Evolutionary conservation across 2,113 vertebrate species (phyloP), one percentile per base, ranked within the genome.

Genomic region (Neotoma lepida): DNA sequence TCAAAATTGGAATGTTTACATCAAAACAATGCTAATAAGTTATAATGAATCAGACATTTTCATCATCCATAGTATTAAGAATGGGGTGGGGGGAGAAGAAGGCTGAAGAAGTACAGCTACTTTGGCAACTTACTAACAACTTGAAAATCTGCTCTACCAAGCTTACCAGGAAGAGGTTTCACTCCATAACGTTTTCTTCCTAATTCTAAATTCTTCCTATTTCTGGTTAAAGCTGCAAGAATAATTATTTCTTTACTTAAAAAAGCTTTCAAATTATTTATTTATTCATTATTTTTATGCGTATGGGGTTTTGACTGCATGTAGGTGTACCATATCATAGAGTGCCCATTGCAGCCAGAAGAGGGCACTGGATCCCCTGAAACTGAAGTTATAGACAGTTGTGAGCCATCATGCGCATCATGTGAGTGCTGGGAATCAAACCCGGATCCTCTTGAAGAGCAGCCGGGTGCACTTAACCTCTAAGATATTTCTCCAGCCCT

Each of bases 121-220:
- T 63, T 87, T 94, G 86, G 26, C 13, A 92, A 90, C 73, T 44
- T 70, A 81, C 51, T 86, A 95, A 88, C 41, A 95, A 70, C 2
- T 63, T 6, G 33, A 70, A 90, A 89, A 86, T 81, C 35, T 81
- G 35, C 20, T 81, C 20, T 81, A 39, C 3, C 51, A 56, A 81
- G 18, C 15, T 54, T 54, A 80, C 7, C 49, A 54, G 33, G 17
- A 80, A 80, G 10, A 35, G 54, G 14, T 54, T 35, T 78, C 33
- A 54, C 30, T 80, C 15, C 77, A 35, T 28, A 49, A 76, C n/a
- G 30, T 51, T 28, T 51, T 51, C 17, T 51, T n/a, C n/a, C n/a
- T n/a, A n/a, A n/a, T n/a, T n/a, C n/a, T n/a, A n/a, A n/a, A n/a
- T n/a, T n/a, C n/a, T 51, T 51, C 49, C 15, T 78, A 78, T 51